Base-by-base conservation (phyloP, 2,113 vertebrate species). In the Callopanchax toddi region DNA sequence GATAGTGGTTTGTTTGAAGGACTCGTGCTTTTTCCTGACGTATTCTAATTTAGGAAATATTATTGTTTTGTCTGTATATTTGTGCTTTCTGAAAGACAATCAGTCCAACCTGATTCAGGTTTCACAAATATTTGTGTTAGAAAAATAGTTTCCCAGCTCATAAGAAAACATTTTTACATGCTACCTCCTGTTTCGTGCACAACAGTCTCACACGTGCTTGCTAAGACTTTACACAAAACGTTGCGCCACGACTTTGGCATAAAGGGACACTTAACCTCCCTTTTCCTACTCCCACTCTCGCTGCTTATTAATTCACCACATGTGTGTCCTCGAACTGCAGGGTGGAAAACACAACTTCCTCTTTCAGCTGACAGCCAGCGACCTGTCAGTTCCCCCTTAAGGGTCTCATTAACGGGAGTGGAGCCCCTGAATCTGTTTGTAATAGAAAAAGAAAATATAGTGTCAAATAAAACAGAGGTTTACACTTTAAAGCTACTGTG, bases 291-390 rank as follows among this genome's bases (percentile, higher is more conserved):
- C 79, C 76, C 49, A 71, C 81, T 65, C 64, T 26, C 58, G 69
- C 17, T 44, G n/a, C 54, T 77, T 71, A 53, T 61, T 86, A 39
- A 67, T 78, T 71, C 82, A 59, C 83, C 49, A 64, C 60, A 81
- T 42, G 51, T 51, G 25, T 15, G 1, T 59, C 67, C 76, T 76
- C 67, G 70, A 43, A 34, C 42, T 44, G 54, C 65, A 21, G 61
- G 60, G 58, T 15, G 69, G 75, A 77, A 54, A 71, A 54, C 17
- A 26, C 11, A 2, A 18, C 44, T 81, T 79, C 77, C 32, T 23
- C 54, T 67, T 44, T 6, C 21, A 39, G 51, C 46, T 71, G 61
- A 62, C 55, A 40, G 68, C 53, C 39, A 65, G 48, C 71, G 29
- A n/a, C n/a, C n/a, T n/a, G n/a, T n/a, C n/a, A n/a, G n/a, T 32